These are phyloP conservation scores for Castor canadensis DNA, from an alignment of 2,113 vertebrate species.

Conservation along the genomic window DNA sequence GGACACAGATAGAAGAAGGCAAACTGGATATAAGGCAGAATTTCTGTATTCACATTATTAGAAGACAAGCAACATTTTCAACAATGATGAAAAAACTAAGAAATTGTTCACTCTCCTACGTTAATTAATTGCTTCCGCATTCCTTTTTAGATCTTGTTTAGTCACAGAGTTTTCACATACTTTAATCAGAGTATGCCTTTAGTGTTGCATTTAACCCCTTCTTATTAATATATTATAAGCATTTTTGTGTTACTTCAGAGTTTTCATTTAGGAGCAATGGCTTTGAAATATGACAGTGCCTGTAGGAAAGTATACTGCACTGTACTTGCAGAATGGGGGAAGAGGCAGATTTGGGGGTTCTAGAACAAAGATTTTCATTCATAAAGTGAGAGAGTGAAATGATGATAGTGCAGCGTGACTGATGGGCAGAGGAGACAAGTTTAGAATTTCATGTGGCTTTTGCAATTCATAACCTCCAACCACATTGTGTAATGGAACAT, in stretches of 20 bases:
- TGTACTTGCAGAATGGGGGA: neutral
- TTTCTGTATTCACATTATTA: neutral
- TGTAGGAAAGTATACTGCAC: neutral
- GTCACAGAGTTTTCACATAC: neutral
- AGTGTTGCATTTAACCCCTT: neutral
- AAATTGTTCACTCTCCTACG: neutral
- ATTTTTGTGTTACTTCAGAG: neutral
- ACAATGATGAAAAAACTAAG: neutral
- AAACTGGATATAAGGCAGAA: neutral
- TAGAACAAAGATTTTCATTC: constrained; percentile 56
- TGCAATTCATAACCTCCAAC: neutral
- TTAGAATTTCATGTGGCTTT: constrained; percentile 51
- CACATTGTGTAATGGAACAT: neutral
- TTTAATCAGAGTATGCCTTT: neutral
- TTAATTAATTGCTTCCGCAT: neutral
- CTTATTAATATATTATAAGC: neutral
- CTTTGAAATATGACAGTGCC: constrained; percentile 33
- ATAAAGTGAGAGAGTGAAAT: constrained; percentile 23
- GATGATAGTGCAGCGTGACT: neutral
- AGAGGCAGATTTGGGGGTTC: neutral
- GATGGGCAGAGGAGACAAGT: neutral
- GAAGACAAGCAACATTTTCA: neutral
- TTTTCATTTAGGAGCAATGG: neutral
- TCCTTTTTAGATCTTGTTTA: neutral
- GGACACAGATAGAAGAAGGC: neutral